A percentile compares a stretch with the other conserved stretches of the same genome.
These are phyloP conservation scores for Tenrec ecaudatus DNA, from an alignment of 2,113 vertebrate genomes.

Conservation along the genomic window DNA sequence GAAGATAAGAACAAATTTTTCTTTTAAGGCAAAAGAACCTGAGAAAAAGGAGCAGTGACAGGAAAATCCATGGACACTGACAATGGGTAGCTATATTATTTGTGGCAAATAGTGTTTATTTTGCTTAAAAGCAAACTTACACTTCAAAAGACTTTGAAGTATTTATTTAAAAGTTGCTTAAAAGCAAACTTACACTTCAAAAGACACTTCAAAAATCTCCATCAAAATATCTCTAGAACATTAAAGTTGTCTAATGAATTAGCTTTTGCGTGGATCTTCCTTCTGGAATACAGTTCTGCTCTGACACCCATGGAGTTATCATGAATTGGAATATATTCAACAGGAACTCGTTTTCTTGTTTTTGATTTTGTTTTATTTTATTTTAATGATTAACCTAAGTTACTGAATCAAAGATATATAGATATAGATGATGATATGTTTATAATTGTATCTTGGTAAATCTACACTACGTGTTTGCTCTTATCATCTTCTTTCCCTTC, in stretches of 20 bases:
- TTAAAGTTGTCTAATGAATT: neutral
- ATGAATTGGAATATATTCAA: neutral
- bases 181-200: constrained; percentile 24
- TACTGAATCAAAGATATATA: neutral
- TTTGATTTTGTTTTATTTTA: neutral
- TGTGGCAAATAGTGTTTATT: constrained; percentile 10
- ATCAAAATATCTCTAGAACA: constrained; percentile 27
- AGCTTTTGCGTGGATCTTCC: too few relatives aligned
- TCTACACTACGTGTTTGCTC: neutral
- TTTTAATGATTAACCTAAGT: neutral
- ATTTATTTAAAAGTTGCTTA: neutral
- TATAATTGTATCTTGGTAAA: neutral
- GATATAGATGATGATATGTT: too few relatives aligned
- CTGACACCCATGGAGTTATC: neutral
- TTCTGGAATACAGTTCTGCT: neutral
- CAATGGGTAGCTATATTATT: neutral
- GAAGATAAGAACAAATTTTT: neutral
- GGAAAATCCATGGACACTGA: neutral
- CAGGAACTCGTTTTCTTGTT: neutral
- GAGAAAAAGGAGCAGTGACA: neutral
- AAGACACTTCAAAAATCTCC: neutral
- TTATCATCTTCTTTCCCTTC: neutral
- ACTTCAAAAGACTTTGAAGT: neutral
- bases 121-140: constrained; percentile 34
- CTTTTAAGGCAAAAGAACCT: constrained; percentile 20